Evolutionary conservation across 2,797 vertebrate genomes (phyloP).

Genomic region (Karalla daura): DNA sequence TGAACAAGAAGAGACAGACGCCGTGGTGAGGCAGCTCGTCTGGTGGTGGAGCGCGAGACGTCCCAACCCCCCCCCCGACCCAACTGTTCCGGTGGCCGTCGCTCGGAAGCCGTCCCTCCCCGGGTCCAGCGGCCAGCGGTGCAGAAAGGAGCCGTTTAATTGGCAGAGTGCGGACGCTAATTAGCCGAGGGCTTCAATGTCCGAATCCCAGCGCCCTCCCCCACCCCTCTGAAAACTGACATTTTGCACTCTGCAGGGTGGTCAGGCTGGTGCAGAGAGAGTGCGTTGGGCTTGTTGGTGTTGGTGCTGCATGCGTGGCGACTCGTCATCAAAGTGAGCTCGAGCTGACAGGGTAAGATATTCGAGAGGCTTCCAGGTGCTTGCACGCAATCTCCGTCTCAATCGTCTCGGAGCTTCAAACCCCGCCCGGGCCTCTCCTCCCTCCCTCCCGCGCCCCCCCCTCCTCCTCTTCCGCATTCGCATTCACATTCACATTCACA

Average conservation of each 20-base stretch:
- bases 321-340: conserved; percentile 39
- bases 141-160: conserved; percentile 77
- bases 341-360: conserved; percentile 2
- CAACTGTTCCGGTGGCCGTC: too few species aligned
- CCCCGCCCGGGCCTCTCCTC: background rate
- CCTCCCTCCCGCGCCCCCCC: too few species aligned
- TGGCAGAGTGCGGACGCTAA: conserved; percentile 75
- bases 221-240: conserved; percentile 66
- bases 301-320: conserved; percentile 34
- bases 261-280: conserved; percentile 53
- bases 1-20: too few species aligned
- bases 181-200: conserved; percentile 62
- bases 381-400: conserved; percentile 24
- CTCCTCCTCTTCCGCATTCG: background rate
- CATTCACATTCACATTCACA: too few species aligned
- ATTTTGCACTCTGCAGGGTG: conserved; percentile 65
- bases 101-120: conserved; percentile 56
- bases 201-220: conserved; percentile 55
- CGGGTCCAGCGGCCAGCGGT: conserved; percentile 66
- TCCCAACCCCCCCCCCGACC: too few species aligned
- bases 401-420: background rate
- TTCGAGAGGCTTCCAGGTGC: background rate
- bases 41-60: too few species aligned
- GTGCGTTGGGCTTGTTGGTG: conserved; percentile 50
- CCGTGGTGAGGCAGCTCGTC: too few species aligned